Conservation (phyloP, 2,888 invertebrate genomes). For the Eulithis testata region DNA sequence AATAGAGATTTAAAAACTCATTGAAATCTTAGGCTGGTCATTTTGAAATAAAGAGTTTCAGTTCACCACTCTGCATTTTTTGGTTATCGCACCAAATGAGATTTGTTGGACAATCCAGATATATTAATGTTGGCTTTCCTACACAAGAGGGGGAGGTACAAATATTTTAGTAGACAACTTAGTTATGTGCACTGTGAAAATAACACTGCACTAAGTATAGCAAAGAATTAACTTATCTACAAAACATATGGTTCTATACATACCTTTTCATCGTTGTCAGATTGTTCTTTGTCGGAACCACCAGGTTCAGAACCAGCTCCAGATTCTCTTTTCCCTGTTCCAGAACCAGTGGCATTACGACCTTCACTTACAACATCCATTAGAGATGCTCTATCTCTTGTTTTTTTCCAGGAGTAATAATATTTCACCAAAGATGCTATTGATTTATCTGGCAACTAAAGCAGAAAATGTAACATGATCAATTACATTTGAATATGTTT, state of each 20-base stretch:
- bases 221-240: neutral
- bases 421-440: constrained; percentile 98
- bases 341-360: constrained; percentile 88
- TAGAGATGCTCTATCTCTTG: constrained; percentile 94
- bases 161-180: constrained; percentile 12
- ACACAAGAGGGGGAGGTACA: constrained; percentile 33
- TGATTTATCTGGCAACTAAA: constrained; percentile 97
- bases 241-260: constrained; percentile 53
- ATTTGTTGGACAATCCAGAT: constrained; percentile 81
- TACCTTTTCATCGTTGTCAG: constrained; percentile 96
- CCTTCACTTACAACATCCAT: constrained; percentile 94
- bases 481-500: neutral
- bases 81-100: constrained; percentile 49
- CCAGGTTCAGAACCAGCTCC: constrained; percentile 91
- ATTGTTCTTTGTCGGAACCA: constrained; percentile 91
- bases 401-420: constrained; percentile 99
- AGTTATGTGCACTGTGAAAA: constrained; percentile 7
- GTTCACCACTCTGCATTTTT: constrained; percentile 76
- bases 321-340: constrained; percentile 87
- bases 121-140: constrained; percentile 50
- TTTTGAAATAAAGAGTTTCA: constrained; percentile 16
- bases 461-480: constrained; percentile 34
- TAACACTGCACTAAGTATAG: constrained; percentile 1
- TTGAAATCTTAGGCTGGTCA: neutral
- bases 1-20: constrained; percentile 30